A percentile compares a stretch with the other conserved stretches of the same genome.
Conservation (phyloP, 2,888 invertebrate species). For the Leptinotarsa tumamoca region DNA sequence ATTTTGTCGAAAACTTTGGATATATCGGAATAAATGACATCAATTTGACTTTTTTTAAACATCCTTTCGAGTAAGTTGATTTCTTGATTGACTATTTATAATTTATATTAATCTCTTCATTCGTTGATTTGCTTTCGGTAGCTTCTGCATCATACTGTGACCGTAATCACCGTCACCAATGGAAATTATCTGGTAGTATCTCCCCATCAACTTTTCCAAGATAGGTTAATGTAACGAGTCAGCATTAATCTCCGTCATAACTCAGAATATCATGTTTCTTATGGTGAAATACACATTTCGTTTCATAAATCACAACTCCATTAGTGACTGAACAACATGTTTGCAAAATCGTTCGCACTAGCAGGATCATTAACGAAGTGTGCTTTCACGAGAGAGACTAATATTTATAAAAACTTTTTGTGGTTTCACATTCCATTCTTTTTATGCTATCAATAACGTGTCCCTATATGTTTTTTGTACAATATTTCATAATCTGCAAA, state of each 20-base stretch:
- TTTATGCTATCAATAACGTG: background rate
- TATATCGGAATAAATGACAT: too few species aligned
- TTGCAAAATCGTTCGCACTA: background rate
- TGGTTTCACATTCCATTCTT: background rate
- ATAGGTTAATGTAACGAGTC: background rate
- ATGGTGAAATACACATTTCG: conserved; percentile 10
- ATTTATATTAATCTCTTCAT: too few species aligned
- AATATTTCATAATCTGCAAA: too few species aligned
- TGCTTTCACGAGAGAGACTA: background rate
- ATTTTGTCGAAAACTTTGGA: too few species aligned
- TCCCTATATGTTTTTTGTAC: background rate
- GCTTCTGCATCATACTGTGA: background rate
- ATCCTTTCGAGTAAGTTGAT: too few species aligned
- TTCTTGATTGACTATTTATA: too few species aligned
- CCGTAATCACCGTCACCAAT: background rate
- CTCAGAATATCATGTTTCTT: conserved; percentile 1
- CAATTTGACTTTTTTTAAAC: too few species aligned
- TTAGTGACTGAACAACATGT: background rate
- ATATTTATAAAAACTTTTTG: background rate
- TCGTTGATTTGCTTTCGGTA: background rate
- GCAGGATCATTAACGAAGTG: background rate
- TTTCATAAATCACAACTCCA: conserved; percentile 1
- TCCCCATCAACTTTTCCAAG: background rate
- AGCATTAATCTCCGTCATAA: conserved; percentile 6
- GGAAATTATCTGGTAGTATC: background rate